Percentiles rank a stretch among this genome's conserved stretches.
Conservation (phyloP, 1,140 invertebrate genomes). For the Octopus bimaculoides region DNA sequence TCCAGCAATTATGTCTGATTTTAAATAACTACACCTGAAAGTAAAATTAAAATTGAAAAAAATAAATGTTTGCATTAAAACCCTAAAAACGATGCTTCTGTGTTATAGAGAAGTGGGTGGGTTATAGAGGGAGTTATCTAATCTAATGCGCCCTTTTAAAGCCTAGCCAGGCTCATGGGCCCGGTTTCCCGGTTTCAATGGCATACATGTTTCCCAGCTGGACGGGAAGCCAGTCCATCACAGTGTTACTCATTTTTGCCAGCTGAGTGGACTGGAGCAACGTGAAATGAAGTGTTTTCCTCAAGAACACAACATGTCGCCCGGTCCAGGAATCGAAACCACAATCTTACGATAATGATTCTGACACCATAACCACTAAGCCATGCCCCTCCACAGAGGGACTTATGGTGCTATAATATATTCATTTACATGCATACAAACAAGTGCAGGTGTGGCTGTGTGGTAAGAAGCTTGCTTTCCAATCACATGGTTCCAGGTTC, state of each 20-base stretch:
- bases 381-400: too few species aligned
- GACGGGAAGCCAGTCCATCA: background rate
- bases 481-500: too few species aligned
- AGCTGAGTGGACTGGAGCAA: too few species aligned
- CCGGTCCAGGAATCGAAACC: too few species aligned
- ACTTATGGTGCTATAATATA: background rate
- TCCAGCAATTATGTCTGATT: conserved; percentile 65
- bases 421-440: too few species aligned
- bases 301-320: too few species aligned
- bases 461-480: too few species aligned
- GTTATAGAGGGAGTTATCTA: background rate
- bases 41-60: conserved; percentile 15
- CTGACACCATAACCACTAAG: too few species aligned
- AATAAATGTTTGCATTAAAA: background rate
- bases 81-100: background rate
- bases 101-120: background rate
- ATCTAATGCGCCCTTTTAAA: background rate
- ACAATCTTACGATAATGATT: too few species aligned
- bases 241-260: background rate
- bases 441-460: too few species aligned
- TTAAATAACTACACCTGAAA: conserved; percentile 39
- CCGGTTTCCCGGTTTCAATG: background rate
- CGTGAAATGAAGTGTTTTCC: too few species aligned
- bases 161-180: background rate
- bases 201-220: background rate